Percentiles rank a stretch among this genome's conserved stretches.
phyloP scores from a whole-genome alignment of 1,140 invertebrate genomes.

The Drosophila saltans region DNA sequence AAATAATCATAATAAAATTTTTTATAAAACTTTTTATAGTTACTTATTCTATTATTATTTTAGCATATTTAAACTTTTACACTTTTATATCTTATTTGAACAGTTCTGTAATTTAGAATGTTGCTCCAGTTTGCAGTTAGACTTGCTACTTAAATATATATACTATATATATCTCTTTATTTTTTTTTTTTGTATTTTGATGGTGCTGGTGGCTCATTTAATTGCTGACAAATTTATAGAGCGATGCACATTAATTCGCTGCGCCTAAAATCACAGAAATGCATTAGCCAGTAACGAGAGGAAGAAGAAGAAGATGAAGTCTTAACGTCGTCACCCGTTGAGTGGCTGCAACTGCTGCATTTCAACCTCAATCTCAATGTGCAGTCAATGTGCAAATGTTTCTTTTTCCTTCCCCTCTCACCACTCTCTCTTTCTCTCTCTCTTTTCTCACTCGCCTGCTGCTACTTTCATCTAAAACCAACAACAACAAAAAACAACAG shows the following conservation, averaged over 20 bases:
- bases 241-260: constrained; percentile 79
- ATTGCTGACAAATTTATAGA: constrained; percentile 83
- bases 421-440: too few relatives aligned
- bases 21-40: too few relatives aligned
- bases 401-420: constrained; percentile 16
- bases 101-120: not conserved
- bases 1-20: too few relatives aligned
- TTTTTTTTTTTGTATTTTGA: not conserved
- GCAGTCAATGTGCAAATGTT: constrained; percentile 68
- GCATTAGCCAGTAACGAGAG: constrained; percentile 60
- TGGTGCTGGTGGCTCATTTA: constrained; percentile 59
- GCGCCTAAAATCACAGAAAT: constrained; percentile 80
- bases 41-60: too few relatives aligned
- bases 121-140: not conserved
- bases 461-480: constrained; percentile 63
- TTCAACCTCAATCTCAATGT: constrained; percentile 73
- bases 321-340: constrained; percentile 44
- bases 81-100: too few relatives aligned
- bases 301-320: constrained; percentile 16
- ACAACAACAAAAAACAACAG: constrained; percentile 37
- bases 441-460: constrained; percentile 32
- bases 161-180: too few relatives aligned
- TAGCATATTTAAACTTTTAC: too few relatives aligned
- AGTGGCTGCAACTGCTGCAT: constrained; percentile 37
- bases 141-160: not conserved